Evolutionary conservation across 2,797 vertebrate species (phyloP), one percentile per base, ranked within the genome.

Genomic region (Falco berigora): DNA sequence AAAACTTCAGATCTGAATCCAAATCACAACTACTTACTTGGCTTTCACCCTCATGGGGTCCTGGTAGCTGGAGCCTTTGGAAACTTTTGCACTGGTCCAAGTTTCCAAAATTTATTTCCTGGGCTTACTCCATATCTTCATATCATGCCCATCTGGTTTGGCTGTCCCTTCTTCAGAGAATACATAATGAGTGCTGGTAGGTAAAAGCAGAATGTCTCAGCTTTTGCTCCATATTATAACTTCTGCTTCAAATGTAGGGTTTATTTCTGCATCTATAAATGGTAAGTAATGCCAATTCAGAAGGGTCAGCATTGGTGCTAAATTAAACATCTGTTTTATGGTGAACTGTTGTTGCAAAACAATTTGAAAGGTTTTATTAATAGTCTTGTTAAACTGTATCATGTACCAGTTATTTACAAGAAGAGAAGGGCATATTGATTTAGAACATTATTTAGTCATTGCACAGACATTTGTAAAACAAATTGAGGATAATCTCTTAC

Each of bases 21-120:
- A n/a, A 97, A 95, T 46, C 97, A 98, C 88, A 99, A 99, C 97
- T 99, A 99, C 95, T 97, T 99, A 84, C 98, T 99, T 95, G 99
- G 99, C 47, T 99, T 99, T 97, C 99, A 99, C 92, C 99, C 99
- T 59, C 99, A 99, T 14, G 99, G 99, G 16, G 98, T 99, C 24
- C 95, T 99, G 50, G 99, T 98, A 9, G 98, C 98, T 4, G 99
- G 99, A 75, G 99, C 94, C 7, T 99, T 99, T 20, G 98, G 98
- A 85, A 99, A 99, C 96, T 99, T 99, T 96, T 98, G 97, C 84
- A 97, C 96, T 0, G 96, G 92, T 77, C 47, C 98, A 0, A 96
- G 96, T 32, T 99, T 99, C 93, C 97, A 98, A 40, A 71, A 94
- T 28, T 97, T 99, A 82, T 99, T 99, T 92, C 99, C 99, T 5